These are phyloP conservation scores for Etia nguti DNA, from an alignment of 2,113 vertebrate genomes.

Conservation along the genomic window DNA sequence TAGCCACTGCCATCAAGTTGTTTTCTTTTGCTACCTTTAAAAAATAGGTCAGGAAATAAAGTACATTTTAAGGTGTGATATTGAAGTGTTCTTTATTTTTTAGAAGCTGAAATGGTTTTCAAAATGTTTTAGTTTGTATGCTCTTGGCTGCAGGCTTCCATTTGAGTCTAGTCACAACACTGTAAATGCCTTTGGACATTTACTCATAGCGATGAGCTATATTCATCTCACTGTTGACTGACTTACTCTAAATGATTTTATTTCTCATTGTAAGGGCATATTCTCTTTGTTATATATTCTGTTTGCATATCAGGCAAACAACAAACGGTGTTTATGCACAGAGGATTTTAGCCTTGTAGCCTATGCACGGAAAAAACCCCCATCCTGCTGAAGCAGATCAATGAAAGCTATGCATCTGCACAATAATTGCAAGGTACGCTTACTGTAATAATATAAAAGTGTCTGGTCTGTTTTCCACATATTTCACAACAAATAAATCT, in stretches of 20 bases:
- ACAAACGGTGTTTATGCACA: slow-evolving; percentile 25
- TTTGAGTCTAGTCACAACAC: slow-evolving; percentile 47
- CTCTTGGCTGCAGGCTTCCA: slow-evolving; percentile 27
- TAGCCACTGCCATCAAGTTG: neutral
- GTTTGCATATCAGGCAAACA: slow-evolving; percentile 44
- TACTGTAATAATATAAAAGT: neutral
- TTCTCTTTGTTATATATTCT: neutral
- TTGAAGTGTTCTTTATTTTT: slow-evolving; percentile 21
- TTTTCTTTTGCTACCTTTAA: neutral
- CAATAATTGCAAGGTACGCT: slow-evolving; percentile 41
- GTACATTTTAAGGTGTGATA: neutral
- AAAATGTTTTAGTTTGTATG: slow-evolving; percentile 33
- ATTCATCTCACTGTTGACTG: slow-evolving; percentile 7
- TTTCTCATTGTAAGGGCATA: neutral
- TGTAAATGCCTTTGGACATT: slow-evolving; percentile 44
- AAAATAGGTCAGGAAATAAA: neutral
- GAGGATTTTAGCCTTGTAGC: neutral
- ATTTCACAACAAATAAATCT: slow-evolving; percentile 41
- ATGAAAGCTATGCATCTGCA: slow-evolving; percentile 42
- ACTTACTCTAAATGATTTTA: slow-evolving; percentile 3
- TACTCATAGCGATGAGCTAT: neutral
- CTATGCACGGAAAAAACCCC: neutral
- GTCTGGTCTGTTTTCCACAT: neutral
- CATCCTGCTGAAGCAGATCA: slow-evolving; percentile 52
- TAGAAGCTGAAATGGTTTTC: slow-evolving; percentile 41